A percentile compares a stretch with the other conserved stretches of the same genome.
These are phyloP conservation scores for Rhinella marina DNA, from an alignment of 2,797 vertebrate genomes.

Conservation along the genomic window DNA sequence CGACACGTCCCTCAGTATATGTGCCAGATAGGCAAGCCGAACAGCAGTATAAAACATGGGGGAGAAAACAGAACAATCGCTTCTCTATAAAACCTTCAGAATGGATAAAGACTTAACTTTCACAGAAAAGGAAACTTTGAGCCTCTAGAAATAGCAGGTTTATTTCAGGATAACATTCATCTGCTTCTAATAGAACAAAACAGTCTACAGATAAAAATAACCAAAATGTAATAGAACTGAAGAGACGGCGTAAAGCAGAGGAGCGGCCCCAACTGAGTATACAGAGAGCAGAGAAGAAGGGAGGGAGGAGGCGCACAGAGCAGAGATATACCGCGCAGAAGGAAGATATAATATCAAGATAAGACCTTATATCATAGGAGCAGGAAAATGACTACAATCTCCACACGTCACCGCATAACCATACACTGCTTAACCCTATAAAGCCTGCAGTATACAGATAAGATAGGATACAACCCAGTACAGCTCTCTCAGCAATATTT, in stretches of 20 bases:
- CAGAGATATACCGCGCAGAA: neutral
- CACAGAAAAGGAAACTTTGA: neutral
- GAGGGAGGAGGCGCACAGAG: neutral
- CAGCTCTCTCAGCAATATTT: no score
- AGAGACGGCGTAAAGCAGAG: no score
- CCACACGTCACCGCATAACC: neutral
- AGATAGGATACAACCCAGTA: no score
- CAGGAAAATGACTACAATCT: neutral
- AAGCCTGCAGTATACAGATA: no score
- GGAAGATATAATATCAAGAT: neutral
- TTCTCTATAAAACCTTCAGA: neutral
- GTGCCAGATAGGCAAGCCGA: neutral
- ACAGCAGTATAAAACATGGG: neutral
- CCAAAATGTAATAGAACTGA: no score
- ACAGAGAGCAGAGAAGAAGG: neutral
- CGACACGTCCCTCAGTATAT: neutral
- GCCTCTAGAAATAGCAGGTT: neutral
- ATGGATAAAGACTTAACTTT: neutral
- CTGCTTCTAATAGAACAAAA: neutral
- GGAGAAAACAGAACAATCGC: no score
- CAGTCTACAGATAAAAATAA: slow-evolving; percentile 25
- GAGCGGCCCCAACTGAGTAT: neutral
- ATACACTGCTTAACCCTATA: no score
- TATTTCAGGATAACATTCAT: neutral
- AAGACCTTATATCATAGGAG: neutral